These are phyloP conservation scores for Anthonomus grandis DNA, from an alignment of 1,140 invertebrate genomes.

Conservation along the genomic window DNA sequence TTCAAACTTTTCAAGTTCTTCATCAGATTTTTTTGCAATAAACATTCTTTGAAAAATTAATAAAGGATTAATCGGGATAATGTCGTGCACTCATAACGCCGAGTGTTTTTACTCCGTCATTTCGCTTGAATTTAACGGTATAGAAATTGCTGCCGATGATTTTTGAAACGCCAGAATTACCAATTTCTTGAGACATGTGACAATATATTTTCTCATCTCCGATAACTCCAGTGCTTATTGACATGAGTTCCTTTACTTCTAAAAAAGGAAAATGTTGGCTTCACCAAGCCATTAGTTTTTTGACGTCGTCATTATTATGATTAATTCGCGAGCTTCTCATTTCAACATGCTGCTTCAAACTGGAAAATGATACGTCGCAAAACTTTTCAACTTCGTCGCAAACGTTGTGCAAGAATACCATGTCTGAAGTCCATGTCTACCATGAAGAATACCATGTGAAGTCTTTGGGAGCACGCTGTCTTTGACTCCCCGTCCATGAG, in stretches of 20 bases:
- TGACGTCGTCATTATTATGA: constrained; percentile 33
- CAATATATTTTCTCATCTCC: constrained; percentile 47
- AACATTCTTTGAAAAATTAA: constrained; percentile 48
- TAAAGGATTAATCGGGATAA: constrained; percentile 40
- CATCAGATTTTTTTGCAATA: constrained; percentile 23
- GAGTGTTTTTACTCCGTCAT: constrained; percentile 18
- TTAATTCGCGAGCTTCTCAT: constrained; percentile 36
- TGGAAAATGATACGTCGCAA: constrained; percentile 17
- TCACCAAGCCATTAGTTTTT: constrained; percentile 30
- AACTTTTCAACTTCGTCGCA: constrained; percentile 27
- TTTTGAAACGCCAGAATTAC: constrained; percentile 34
- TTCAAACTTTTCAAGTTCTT: constrained; percentile 44
- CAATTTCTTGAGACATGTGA: constrained; percentile 45
- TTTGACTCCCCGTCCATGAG: constrained; percentile 32
- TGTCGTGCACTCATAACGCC: constrained; percentile 28
- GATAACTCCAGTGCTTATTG: constrained; percentile 41
- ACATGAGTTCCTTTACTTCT: constrained; percentile 29
- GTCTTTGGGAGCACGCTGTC: too few relatives aligned
- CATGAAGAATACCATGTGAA: too few relatives aligned
- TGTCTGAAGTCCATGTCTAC: constrained; percentile 27
- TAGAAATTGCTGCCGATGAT: constrained; percentile 30
- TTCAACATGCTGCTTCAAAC: constrained; percentile 38
- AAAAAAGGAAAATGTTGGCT: constrained; percentile 34
- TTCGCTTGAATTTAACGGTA: constrained; percentile 30
- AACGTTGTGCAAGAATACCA: constrained; percentile 14